phyloP scores from a whole-genome alignment of 2,888 invertebrate genomes.

The Nycteola revayana region DNA sequence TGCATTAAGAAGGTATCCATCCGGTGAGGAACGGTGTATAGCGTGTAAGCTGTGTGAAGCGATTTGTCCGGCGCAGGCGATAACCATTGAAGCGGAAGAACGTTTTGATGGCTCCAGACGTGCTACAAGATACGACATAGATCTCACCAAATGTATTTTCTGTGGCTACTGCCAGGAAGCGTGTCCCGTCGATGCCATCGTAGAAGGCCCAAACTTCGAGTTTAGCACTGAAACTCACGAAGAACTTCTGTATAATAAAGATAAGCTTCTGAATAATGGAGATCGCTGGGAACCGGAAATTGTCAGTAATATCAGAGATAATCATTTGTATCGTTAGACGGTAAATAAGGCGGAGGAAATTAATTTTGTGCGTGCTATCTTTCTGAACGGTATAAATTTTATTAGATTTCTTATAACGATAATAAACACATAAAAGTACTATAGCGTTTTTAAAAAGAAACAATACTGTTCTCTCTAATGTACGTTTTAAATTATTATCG shows the following conservation, averaged over 20 bases:
- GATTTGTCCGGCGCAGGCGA: constrained; percentile 99
- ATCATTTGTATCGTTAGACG: constrained; percentile 68
- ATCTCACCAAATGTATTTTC: constrained; percentile 98
- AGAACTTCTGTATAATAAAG: constrained; percentile 99
- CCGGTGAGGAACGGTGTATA: constrained; percentile 99
- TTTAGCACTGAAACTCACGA: constrained; percentile 98
- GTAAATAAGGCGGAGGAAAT: too few species aligned
- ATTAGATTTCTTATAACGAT: too few species aligned
- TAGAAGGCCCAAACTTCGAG: constrained; percentile 99
- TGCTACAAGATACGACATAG: constrained; percentile 98
- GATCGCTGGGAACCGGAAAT: constrained; percentile 99
- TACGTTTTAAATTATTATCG: too few species aligned
- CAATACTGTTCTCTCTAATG: too few species aligned
- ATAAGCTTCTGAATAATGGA: constrained; percentile 96
- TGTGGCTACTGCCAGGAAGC: constrained; percentile 99
- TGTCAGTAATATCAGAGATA: constrained; percentile 90
- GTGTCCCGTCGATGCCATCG: constrained; percentile 98
- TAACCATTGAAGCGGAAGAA: constrained; percentile 99
- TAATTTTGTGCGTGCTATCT: too few species aligned
- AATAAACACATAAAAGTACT: too few species aligned
- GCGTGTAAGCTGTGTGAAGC: constrained; percentile 99
- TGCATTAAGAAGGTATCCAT: constrained; percentile 97
- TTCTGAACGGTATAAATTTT: too few species aligned
- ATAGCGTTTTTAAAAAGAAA: too few species aligned
- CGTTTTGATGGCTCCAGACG: constrained; percentile 96